A percentile compares a stretch with the other conserved stretches of the same genome.
Conservation (phyloP, 2,113 vertebrate genomes). For the Rana temporaria region DNA sequence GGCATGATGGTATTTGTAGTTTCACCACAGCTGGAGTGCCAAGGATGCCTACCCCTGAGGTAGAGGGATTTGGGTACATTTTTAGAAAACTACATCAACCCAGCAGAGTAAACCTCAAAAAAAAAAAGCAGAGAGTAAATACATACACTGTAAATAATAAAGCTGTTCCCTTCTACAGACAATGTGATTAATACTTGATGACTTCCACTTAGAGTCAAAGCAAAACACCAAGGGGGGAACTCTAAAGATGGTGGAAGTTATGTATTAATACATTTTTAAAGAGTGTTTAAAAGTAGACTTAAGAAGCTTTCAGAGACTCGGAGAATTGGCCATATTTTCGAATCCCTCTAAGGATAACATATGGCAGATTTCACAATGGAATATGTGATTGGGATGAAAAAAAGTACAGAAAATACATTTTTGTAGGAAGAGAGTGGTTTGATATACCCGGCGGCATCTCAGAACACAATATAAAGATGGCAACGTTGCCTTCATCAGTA, state of each 20-base stretch:
- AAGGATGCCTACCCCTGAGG: no score
- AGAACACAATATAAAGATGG: neutral
- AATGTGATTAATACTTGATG: conserved; percentile 28
- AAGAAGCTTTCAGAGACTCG: neutral
- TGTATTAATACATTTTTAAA: conserved; percentile 21
- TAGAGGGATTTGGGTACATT: no score
- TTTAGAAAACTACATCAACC: no score
- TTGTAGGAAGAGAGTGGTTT: neutral
- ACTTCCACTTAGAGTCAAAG: conserved; percentile 8
- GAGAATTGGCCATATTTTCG: conserved; percentile 8
- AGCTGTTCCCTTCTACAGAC: neutral
- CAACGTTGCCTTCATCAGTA: neutral
- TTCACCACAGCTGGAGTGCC: no score
- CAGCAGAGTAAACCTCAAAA: no score
- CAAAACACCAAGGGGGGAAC: conserved; percentile 1
- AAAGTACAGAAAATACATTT: conserved; percentile 14
- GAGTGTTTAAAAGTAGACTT: conserved; percentile 10
- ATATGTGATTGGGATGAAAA: conserved; percentile 19
- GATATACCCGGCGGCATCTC: neutral
- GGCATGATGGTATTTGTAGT: no score
- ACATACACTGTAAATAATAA: conserved; percentile 1
- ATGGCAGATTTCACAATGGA: conserved; percentile 33
- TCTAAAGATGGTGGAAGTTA: neutral
- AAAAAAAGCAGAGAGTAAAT: neutral
- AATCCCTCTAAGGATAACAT: conserved; percentile 18